Evolutionary conservation across 2,888 invertebrate species (phyloP), one percentile per base, ranked within the genome.

Genomic region (Penaeus monodon): DNA sequence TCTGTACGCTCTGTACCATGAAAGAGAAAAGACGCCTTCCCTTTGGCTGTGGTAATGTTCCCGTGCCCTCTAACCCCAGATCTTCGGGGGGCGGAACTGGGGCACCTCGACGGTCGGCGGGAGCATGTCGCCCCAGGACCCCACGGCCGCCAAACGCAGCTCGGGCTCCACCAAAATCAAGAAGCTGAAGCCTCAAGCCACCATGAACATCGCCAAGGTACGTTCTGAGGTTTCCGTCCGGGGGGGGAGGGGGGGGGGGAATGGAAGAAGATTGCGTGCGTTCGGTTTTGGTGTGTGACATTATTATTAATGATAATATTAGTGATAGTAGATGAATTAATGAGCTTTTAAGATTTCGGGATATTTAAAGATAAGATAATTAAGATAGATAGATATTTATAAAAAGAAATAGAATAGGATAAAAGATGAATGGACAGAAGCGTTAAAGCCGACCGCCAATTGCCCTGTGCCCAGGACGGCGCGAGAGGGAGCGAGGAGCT

Each of bases 71-170:
- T 73, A 81, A 68, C 90, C 91, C 0, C 92, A 96, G 96, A 95
- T 96, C 4, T 97, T 97, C 92, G 97, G 97, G 14, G 97, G 97
- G 12, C 93, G 96, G 89, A 96, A 96, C 91, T 96, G 96, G 93
- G 95, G 73, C 33, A 88, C 88, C 27, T 88, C 88, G 33, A 90
- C 90, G 14, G 87, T 87, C 44, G 88, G 82, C 10, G 81, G 65
- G 24, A 86, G 84, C 73, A 90, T 90, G 90, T 90, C 90, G 10
- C 90, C 90, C 1, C 90, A 90, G 77, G 90, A 90, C 68, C 87
- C 89, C 17, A 82, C 70, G 7, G 76, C 74, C 12, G 81, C 74
- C 33, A 85, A 86, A 33, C 85, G 88, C 70, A 66, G 85, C 8
- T 70, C 82, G 14, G 84, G 86, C 24, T 94, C 95, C 8, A 94